Percentiles rank a stretch among this genome's conserved stretches.
Evolutionary conservation across 2,113 vertebrate genomes (phyloP).

Genomic region (Coracopsis vasa): DNA sequence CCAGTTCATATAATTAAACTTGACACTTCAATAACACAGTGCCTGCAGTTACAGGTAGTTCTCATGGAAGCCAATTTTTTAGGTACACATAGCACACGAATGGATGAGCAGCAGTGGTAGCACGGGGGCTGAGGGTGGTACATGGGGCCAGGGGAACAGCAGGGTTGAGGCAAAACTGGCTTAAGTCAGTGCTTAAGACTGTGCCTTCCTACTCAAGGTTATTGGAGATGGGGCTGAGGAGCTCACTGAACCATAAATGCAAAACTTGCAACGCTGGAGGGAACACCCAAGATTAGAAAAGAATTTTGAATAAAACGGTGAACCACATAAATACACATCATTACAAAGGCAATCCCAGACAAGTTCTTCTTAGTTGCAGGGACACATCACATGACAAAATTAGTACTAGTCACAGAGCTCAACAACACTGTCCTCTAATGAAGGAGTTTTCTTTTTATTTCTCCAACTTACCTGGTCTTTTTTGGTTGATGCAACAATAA

Average conservation of each 20-base stretch:
- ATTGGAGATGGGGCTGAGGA: background rate
- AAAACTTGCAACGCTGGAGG: background rate
- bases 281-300: background rate
- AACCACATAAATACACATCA: background rate
- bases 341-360: background rate
- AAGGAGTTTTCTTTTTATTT: background rate
- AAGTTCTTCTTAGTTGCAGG: background rate
- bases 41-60: background rate
- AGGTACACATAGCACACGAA: background rate
- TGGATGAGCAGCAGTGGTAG: fast-evolving
- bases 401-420: background rate
- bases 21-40: background rate
- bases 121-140: background rate
- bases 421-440: background rate
- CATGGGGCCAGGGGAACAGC: background rate
- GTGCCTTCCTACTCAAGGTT: background rate
- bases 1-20: background rate
- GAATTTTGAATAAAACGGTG: background rate
- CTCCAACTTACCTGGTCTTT: background rate
- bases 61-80: background rate
- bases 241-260: background rate
- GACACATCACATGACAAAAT: background rate
- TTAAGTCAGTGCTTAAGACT: background rate
- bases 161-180: background rate
- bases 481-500: background rate